These are phyloP conservation scores for Columba guinea DNA, from an alignment of 2,797 vertebrate species.

Conservation along the genomic window DNA sequence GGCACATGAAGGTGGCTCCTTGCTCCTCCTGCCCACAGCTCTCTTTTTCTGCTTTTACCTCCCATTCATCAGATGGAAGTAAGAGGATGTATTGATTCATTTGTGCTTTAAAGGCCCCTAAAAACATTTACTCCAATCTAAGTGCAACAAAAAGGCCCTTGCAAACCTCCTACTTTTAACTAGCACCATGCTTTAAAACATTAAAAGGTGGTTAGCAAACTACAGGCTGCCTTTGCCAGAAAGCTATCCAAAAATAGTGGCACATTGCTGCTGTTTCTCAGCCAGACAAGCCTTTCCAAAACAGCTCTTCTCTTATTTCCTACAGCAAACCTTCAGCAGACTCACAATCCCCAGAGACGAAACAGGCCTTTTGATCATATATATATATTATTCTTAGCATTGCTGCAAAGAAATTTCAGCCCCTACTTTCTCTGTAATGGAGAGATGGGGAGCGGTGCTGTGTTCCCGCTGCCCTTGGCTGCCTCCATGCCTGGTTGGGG, in stretches of 20 bases:
- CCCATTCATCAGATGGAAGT: fast-evolving
- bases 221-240: background rate
- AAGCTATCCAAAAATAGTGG: background rate
- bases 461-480: fast-evolving
- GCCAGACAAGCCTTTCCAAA: background rate
- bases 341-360: background rate
- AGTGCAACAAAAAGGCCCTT: background rate
- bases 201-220: background rate
- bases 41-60: background rate
- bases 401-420: background rate
- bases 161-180: background rate
- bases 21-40: background rate
- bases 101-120: background rate
- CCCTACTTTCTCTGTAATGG: background rate
- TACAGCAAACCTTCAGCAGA: background rate
- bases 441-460: fast-evolving
- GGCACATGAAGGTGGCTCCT: background rate
- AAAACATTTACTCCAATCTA: background rate
- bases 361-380: background rate
- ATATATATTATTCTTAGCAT: background rate
- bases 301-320: background rate
- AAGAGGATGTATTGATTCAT: background rate
- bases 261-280: background rate
- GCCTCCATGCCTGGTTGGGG: background rate
- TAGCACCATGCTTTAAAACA: background rate